Conservation (phyloP, 2,888 invertebrate species). For the Drosophila histrio region DNA sequence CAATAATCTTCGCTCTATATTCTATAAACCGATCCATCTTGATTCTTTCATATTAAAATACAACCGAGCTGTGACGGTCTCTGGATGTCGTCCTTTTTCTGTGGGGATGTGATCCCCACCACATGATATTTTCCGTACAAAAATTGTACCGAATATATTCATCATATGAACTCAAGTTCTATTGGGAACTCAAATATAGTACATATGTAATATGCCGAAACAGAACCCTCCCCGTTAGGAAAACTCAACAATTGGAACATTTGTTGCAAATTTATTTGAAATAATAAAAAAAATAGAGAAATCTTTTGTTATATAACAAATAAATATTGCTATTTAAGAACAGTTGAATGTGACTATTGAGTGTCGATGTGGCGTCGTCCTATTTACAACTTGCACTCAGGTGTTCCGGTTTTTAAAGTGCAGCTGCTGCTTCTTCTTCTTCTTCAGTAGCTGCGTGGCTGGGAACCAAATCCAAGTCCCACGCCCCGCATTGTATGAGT, state of each 20-base stretch:
- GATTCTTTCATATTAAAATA: too few relatives aligned
- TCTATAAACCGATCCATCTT: too few relatives aligned
- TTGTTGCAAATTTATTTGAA: constrained; percentile 61
- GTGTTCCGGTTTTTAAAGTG: background rate
- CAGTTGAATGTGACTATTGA: constrained; percentile 20
- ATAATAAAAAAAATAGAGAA: constrained; percentile 19
- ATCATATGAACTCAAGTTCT: too few relatives aligned
- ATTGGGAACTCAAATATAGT: too few relatives aligned
- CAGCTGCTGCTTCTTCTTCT: background rate
- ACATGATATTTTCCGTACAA: too few relatives aligned
- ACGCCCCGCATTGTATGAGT: constrained; percentile 98
- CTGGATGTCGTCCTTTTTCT: too few relatives aligned
- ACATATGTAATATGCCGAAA: too few relatives aligned
- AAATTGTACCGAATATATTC: too few relatives aligned
- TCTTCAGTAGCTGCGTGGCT: constrained; percentile 83
- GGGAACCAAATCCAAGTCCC: constrained; percentile 90
- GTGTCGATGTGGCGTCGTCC: constrained; percentile 21
- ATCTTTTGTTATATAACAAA: constrained; percentile 22
- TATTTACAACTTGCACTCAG: constrained; percentile 41
- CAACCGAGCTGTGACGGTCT: too few relatives aligned
- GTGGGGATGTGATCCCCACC: too few relatives aligned
- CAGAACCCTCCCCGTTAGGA: background rate
- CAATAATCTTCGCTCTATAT: too few relatives aligned
- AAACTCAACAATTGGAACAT: constrained; percentile 37
- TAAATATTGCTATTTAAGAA: constrained; percentile 39